Conservation (phyloP, 2,888 invertebrate genomes). For the Meiosimyza platycephala region DNA sequence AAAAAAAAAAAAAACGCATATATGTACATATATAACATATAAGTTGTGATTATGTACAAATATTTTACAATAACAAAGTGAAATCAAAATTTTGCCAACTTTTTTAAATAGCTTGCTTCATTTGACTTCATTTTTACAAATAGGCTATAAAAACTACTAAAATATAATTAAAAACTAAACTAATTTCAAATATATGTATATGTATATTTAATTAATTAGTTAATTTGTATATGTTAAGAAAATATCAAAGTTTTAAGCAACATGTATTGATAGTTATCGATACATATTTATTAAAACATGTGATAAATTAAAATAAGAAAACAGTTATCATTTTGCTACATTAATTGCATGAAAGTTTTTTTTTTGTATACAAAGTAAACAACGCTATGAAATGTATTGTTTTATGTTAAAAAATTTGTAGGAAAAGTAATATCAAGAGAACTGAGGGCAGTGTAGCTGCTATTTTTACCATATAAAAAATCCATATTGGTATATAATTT, state of each 20-base stretch:
- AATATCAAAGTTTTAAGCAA: too few relatives aligned
- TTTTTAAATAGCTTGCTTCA: background rate
- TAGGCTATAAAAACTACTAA: background rate
- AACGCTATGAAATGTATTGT: too few relatives aligned
- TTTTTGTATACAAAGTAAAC: too few relatives aligned
- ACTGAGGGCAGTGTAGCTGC: conserved; percentile 33
- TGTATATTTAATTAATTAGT: background rate
- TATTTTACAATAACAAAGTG: conserved; percentile 21
- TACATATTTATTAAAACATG: too few relatives aligned
- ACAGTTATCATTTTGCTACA: too few relatives aligned
- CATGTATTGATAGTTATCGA: too few relatives aligned
- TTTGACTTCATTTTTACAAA: conserved; percentile 11
- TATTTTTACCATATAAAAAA: conserved; percentile 1
- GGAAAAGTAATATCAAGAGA: background rate
- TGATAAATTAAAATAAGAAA: too few relatives aligned
- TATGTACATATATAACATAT: too few relatives aligned
- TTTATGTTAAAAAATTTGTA: too few relatives aligned
- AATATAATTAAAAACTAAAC: background rate
- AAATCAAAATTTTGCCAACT: background rate
- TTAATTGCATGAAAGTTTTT: too few relatives aligned
- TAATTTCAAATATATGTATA: background rate
- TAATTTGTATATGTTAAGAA: too few relatives aligned
- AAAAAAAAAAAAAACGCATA: background rate
- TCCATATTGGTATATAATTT: background rate
- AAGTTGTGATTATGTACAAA: conserved; percentile 15